A percentile compares a stretch with the other conserved stretches of the same genome.
These are phyloP conservation scores for Catharus bicknelli DNA, from an alignment of 2,113 vertebrate genomes.

Conservation along the genomic window DNA sequence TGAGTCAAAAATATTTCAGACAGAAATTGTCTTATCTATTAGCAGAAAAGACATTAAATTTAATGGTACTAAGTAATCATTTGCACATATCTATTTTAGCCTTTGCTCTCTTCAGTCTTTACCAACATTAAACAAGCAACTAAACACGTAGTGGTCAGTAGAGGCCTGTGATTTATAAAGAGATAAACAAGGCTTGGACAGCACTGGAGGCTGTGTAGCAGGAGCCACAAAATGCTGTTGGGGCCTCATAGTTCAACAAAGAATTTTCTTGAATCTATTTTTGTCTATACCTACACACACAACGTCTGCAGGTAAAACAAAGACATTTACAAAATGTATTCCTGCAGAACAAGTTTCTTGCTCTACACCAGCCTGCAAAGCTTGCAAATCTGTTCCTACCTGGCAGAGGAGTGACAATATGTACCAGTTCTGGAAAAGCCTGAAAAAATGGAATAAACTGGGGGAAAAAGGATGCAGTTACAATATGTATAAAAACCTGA, in stretches of 20 bases:
- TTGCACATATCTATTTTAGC: neutral
- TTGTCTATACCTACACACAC: neutral
- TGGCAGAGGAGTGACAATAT: neutral
- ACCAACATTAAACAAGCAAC: neutral
- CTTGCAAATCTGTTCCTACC: neutral
- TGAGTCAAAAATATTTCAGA: neutral
- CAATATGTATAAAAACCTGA: neutral
- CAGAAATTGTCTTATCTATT: neutral
- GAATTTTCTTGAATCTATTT: neutral
- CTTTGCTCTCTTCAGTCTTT: neutral
- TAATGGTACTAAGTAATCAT: neutral
- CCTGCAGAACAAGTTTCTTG: neutral
- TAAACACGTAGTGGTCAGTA: rapidly evolving
- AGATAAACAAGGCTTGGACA: neutral
- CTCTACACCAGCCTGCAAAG: neutral
- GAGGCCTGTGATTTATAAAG: neutral
- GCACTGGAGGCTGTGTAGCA: neutral
- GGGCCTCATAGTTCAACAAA: neutral
- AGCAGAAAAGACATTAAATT: neutral
- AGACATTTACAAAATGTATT: neutral
- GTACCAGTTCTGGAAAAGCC: neutral
- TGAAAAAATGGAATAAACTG: neutral
- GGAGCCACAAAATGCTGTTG: neutral
- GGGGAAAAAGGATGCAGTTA: neutral
- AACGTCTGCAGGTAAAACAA: neutral